Percentiles rank a stretch among this genome's conserved stretches.
These are phyloP conservation scores for Butastur rufipennis DNA, from an alignment of 2,113 vertebrate species.

Conservation along the genomic window DNA sequence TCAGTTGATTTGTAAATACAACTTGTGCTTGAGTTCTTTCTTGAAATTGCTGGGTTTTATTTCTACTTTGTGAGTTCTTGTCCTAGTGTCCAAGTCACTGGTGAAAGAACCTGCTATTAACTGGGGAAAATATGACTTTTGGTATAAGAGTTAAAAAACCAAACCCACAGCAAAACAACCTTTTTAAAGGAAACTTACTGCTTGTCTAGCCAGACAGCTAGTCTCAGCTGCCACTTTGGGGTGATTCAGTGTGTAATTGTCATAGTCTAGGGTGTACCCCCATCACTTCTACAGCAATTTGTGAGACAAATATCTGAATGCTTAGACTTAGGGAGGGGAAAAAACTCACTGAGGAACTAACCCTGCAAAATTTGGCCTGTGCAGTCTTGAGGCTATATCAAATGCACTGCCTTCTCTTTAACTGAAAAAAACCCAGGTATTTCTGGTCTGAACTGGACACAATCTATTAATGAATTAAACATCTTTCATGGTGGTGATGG, in stretches of 20 bases:
- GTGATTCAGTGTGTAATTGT: background rate
- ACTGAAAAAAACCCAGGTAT: background rate
- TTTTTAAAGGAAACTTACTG: background rate
- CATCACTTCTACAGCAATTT: background rate
- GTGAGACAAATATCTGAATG: background rate
- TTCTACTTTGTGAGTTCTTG: background rate
- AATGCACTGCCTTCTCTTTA: background rate
- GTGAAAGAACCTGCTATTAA: background rate
- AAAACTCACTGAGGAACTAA: background rate
- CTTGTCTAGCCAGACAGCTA: background rate
- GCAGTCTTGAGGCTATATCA: background rate
- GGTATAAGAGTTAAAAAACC: background rate
- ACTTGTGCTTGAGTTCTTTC: background rate
- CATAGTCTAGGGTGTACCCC: background rate
- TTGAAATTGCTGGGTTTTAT: background rate
- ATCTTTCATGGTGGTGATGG: background rate
- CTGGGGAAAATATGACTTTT: background rate
- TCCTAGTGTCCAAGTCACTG: background rate
- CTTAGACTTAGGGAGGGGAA: accelerated
- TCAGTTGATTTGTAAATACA: background rate
- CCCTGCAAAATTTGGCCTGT: background rate
- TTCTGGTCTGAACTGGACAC: background rate
- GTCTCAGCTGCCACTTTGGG: background rate
- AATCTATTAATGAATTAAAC: background rate
- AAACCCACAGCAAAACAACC: background rate